A percentile compares a stretch with the other conserved stretches of the same genome.
Conservation (phyloP, 2,113 vertebrate genomes). For the Albula glossodonta region DNA sequence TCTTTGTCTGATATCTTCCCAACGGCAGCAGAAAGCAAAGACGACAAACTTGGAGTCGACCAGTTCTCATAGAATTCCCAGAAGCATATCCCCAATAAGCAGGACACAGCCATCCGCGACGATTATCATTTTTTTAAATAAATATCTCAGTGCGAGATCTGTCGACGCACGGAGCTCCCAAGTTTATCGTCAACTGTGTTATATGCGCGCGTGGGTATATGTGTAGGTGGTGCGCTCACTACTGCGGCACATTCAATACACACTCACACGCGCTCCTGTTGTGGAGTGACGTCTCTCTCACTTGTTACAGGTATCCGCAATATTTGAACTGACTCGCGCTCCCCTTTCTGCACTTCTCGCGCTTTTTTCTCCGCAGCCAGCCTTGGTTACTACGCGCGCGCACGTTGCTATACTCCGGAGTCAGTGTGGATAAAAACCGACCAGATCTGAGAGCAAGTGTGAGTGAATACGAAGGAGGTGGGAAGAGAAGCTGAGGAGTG, state of each 20-base stretch:
- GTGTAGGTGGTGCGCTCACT: neutral
- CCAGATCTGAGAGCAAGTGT: constrained; percentile 41
- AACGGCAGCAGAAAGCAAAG: constrained; percentile 31
- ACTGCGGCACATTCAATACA: constrained; percentile 11
- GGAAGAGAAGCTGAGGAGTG: constrained; percentile 40
- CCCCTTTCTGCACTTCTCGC: constrained; percentile 21
- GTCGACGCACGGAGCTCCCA: constrained; percentile 25
- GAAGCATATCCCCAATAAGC: constrained; percentile 56
- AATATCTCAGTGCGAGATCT: constrained; percentile 26
- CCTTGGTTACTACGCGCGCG: neutral
- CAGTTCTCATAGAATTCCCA: constrained; percentile 60
- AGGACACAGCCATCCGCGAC: constrained; percentile 59
- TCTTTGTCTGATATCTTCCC: constrained; percentile 22
- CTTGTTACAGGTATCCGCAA: constrained; percentile 34
- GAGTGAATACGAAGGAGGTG: constrained; percentile 46
- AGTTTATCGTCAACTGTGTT: neutral
- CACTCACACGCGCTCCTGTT: constrained; percentile 34
- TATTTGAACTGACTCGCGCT: constrained; percentile 47
- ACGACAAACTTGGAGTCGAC: constrained; percentile 49
- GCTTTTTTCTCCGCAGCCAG: constrained; percentile 4
- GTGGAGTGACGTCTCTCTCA: constrained; percentile 23
- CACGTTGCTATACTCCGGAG: constrained; percentile 24
- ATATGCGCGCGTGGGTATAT: constrained; percentile 54
- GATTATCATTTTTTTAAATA: constrained; percentile 52
- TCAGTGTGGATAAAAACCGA: constrained; percentile 22